Evolutionary conservation across 2,113 vertebrate species (phyloP).

Genomic region (Saguinus midas): DNA sequence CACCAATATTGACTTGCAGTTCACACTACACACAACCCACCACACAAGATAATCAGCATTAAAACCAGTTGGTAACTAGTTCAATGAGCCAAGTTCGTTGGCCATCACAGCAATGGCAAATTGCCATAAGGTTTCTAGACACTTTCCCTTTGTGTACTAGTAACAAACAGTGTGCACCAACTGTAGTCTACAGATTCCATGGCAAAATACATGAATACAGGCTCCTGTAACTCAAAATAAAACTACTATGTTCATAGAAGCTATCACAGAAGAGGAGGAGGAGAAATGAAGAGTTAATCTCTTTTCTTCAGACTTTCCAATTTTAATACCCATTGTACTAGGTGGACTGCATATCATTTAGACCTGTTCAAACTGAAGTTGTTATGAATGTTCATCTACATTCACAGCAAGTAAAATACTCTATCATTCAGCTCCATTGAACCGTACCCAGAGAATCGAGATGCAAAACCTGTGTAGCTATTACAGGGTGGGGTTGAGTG

Average conservation of each 20-base stretch:
- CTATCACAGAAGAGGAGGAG: not conserved
- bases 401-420: not conserved
- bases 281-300: not conserved
- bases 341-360: not conserved
- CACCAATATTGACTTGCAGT: not conserved
- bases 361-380: not conserved
- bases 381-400: not conserved
- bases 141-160: not conserved
- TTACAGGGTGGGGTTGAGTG: not conserved
- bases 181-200: not conserved
- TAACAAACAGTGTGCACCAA: not conserved
- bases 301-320: not conserved
- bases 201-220: fast-evolving
- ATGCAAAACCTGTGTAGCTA: not conserved
- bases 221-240: not conserved
- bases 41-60: not conserved
- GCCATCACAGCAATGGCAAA: not conserved
- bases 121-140: not conserved
- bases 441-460: not conserved
- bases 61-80: not conserved
- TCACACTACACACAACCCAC: not conserved
- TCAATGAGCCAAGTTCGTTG: not conserved
- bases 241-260: not conserved
- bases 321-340: not conserved
- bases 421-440: not conserved